phyloP scores from a whole-genome alignment of 2,888 invertebrate genomes.

The Sminthurinus aureus region DNA sequence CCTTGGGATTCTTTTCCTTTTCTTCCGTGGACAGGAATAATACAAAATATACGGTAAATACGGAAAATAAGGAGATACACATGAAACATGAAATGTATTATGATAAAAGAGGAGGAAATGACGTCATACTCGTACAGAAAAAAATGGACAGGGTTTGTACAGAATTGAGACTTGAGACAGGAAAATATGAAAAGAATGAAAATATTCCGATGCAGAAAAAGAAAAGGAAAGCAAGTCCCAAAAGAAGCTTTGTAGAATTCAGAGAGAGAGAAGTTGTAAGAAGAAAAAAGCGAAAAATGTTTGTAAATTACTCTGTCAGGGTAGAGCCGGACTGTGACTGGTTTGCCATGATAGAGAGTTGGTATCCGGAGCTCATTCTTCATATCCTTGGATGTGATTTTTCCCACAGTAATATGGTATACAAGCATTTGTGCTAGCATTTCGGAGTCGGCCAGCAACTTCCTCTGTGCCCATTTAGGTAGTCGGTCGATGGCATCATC shows the following conservation, averaged over 20 bases:
- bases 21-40: no score
- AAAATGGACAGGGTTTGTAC: neutral
- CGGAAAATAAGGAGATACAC: no score
- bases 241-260: neutral
- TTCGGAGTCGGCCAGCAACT: slow-evolving; percentile 57
- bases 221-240: neutral
- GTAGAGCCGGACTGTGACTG: slow-evolving; percentile 57
- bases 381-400: slow-evolving; percentile 59
- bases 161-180: neutral
- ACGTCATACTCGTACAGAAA: neutral
- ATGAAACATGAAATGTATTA: no score
- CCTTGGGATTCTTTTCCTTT: no score
- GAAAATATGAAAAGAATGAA: neutral
- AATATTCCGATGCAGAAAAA: neutral
- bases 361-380: slow-evolving; percentile 58
- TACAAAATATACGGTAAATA: no score
- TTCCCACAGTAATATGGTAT: slow-evolving; percentile 59
- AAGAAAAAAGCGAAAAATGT: neutral
- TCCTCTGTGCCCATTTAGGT: slow-evolving; percentile 59
- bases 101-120: neutral
- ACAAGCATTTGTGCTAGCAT: slow-evolving; percentile 59
- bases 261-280: neutral
- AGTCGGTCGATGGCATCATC: slow-evolving; percentile 60
- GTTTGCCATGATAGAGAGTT: slow-evolving; percentile 58
- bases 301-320: slow-evolving; percentile 55